Base-by-base conservation (phyloP, 2,113 vertebrate genomes). In the Sinocyclocheilus grahami region DNA sequence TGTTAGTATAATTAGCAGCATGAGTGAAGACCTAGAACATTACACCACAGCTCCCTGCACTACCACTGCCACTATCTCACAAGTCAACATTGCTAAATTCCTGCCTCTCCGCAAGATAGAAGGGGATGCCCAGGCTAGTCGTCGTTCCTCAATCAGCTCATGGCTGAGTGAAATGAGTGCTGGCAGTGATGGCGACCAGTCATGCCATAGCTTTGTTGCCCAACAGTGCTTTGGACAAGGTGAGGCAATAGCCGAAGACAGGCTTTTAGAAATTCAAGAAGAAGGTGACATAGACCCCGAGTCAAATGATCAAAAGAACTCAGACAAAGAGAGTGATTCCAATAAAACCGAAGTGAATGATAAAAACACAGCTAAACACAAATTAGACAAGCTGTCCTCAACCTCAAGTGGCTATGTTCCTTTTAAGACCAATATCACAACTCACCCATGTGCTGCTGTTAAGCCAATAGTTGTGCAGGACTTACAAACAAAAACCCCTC, bases 131-230 rank as follows among this genome's bases (percentile, higher is more conserved):
- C 91, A 93, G 0, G 92, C 95, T 22, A 96, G 95, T 91, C 92
- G 94, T n/a, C 95, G 95, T 14, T 98, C 98, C 11, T 97, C 97
- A 78, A 94, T 97, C 84, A 97, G 97, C 86, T 99, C 97, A 1
- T 99, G 97, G 98, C 92, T 97, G 87, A 99, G 97, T 2, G 97
- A 98, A 91, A 95, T 97, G 95, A 98, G 97, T 86, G 82, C 95
- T 0, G 96, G 96, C 84, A 97, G 97, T n/a, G 97, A 97, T 0
- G 96, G 95, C 0, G 98, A 98, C 37, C 97, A 96, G 87, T 96
- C 97, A 0, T 96, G 97, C 79, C 96, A 97, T 92, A 97, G 97
- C 86, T 97, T 97, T 87, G 91, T 96, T 60, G 93, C 95, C 0
- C 96, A 99, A 93, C 92, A 96, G 0, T 97, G 96, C 88, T 96